phyloP scores from a whole-genome alignment of 2,113 vertebrate genomes.

The Dolichotis patagonum region DNA sequence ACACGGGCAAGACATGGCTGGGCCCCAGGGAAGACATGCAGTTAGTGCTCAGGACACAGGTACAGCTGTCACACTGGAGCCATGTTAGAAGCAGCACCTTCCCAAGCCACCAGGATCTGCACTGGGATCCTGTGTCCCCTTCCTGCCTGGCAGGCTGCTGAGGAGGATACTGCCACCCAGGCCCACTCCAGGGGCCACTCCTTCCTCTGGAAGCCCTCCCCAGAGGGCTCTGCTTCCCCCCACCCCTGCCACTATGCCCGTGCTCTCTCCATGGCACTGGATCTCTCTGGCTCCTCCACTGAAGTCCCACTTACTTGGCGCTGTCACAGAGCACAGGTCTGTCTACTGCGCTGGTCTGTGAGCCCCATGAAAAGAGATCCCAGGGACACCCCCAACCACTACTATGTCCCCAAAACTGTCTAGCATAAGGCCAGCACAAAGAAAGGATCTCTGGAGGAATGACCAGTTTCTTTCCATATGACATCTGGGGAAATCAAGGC shows the following conservation, averaged over 20 bases:
- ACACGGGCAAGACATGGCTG: background rate
- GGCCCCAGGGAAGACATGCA: conserved; percentile 81
- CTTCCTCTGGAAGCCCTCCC: conserved; percentile 39
- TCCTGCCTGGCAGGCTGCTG: conserved; percentile 89
- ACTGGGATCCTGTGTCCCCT: conserved; percentile 81
- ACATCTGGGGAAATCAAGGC: background rate
- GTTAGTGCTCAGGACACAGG: conserved; percentile 84
- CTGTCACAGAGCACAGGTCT: background rate
- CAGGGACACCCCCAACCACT: too few relatives aligned
- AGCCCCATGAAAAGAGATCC: background rate
- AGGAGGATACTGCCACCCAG: conserved; percentile 89
- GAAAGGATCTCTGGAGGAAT: conserved; percentile 85
- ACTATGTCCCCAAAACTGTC: background rate
- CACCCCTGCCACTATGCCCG: background rate
- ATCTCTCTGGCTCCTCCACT: background rate
- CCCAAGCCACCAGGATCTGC: background rate
- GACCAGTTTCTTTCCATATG: conserved; percentile 82
- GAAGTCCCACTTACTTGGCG: background rate
- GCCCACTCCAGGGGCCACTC: conserved; percentile 78
- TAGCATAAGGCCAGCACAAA: conserved; percentile 77
- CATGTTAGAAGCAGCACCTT: background rate
- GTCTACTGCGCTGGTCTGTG: background rate
- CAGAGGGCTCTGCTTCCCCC: background rate
- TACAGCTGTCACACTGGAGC: conserved; percentile 54
- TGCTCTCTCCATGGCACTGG: background rate